phyloP scores from a whole-genome alignment of 2,888 invertebrate species.

The Volucella inanis region DNA sequence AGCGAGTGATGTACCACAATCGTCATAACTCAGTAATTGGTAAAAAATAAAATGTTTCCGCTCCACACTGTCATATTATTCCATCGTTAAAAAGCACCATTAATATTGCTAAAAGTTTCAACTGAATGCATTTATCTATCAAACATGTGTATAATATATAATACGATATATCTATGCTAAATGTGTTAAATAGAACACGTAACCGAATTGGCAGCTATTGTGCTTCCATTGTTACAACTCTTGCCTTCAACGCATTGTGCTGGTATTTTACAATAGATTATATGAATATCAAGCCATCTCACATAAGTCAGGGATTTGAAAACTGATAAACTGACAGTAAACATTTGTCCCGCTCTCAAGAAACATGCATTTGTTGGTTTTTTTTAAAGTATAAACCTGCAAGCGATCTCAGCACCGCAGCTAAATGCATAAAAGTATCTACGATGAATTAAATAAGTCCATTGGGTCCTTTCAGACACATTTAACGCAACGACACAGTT shows the following conservation, averaged over 20 bases:
- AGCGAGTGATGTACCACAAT: constrained; percentile 16
- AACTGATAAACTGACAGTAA: constrained; percentile 41
- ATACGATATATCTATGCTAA: constrained; percentile 7
- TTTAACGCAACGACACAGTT: constrained; percentile 35
- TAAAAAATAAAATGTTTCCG: constrained; percentile 30
- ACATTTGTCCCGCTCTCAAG: constrained; percentile 29
- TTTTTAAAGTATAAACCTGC: constrained; percentile 46
- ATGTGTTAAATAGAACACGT: constrained; percentile 62
- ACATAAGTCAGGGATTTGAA: constrained; percentile 44
- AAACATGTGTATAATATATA: too few species aligned
- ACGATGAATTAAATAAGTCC: constrained; percentile 48
- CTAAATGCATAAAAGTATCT: not conserved
- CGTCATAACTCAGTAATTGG: constrained; percentile 52
- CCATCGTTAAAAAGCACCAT: constrained; percentile 48
- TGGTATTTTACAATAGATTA: not conserved
- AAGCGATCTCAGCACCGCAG: constrained; percentile 23
- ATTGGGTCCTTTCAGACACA: constrained; percentile 56
- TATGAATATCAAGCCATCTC: constrained; percentile 48
- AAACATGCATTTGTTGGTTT: constrained; percentile 44
- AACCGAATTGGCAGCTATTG: constrained; percentile 63
- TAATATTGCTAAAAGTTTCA: constrained; percentile 42
- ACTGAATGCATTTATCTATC: constrained; percentile 61
- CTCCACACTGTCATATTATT: constrained; percentile 35
- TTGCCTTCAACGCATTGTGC: constrained; percentile 49
- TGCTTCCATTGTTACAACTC: constrained; percentile 46